Evolutionary conservation across 2,888 invertebrate species (phyloP).

Genomic region (Drosophila fungiperda): DNA sequence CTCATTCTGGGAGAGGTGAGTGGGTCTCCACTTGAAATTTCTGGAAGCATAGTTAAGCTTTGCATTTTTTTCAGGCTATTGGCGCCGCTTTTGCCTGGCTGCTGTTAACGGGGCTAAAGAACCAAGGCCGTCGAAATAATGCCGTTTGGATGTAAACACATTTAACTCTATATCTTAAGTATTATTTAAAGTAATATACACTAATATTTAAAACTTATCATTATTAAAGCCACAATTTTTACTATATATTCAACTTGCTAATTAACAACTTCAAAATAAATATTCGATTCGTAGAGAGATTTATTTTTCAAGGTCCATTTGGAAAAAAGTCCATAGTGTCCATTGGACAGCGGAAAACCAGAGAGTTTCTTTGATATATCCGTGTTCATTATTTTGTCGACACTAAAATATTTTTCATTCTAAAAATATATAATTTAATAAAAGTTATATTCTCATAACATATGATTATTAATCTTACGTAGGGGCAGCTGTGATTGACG

Average conservation of each 20-base stretch:
- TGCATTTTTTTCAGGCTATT: slow-evolving; percentile 49
- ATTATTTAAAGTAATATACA: slow-evolving; percentile 39
- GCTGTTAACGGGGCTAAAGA: slow-evolving; percentile 74
- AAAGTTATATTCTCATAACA: not conserved
- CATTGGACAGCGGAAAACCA: slow-evolving; percentile 24
- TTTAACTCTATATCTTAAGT: slow-evolving; percentile 36
- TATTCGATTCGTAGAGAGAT: not conserved
- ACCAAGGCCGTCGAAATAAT: slow-evolving; percentile 75
- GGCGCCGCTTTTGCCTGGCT: slow-evolving; percentile 76
- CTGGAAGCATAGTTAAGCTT: not conserved
- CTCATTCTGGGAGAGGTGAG: slow-evolving; percentile 78
- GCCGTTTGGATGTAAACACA: slow-evolving; percentile 77
- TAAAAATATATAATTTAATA: not conserved
- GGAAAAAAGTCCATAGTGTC: slow-evolving; percentile 28
- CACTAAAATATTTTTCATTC: slow-evolving; percentile 5
- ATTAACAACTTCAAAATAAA: slow-evolving; percentile 30
- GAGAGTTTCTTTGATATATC: slow-evolving; percentile 12
- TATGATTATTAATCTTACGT: slow-evolving; percentile 13
- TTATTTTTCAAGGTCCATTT: slow-evolving; percentile 18
- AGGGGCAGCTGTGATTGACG: slow-evolving; percentile 45
- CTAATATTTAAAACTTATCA: slow-evolving; percentile 26
- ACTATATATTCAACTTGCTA: not conserved
- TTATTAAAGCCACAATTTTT: slow-evolving; percentile 19
- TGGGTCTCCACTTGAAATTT: too few relatives aligned
- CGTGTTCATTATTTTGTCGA: slow-evolving; percentile 22